Conservation (phyloP, 1,140 invertebrate genomes). For the Oncopeltus fasciatus region DNA sequence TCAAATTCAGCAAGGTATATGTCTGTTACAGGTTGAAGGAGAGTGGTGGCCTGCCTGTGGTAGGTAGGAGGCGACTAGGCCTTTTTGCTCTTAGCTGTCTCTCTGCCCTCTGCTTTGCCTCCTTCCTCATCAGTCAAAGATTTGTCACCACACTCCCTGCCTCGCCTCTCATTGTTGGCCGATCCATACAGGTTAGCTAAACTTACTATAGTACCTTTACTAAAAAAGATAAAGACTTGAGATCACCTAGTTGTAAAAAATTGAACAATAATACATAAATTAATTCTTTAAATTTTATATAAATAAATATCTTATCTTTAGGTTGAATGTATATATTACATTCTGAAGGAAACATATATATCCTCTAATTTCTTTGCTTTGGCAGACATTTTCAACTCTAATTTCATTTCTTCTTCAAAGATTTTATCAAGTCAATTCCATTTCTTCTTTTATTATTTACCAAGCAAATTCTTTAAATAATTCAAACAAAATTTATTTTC, state of each 20-base stretch:
- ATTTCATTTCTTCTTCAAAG: not conserved
- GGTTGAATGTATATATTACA: too few relatives aligned
- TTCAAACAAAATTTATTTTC: not conserved
- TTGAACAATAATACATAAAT: too few relatives aligned
- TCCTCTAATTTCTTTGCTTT: too few relatives aligned
- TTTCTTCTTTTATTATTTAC: not conserved
- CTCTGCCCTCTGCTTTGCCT: slow-evolving; percentile 6
- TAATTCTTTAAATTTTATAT: too few relatives aligned
- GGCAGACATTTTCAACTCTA: too few relatives aligned
- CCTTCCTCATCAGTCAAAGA: slow-evolving; percentile 10
- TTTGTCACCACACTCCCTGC: slow-evolving; percentile 8
- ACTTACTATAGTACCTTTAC: too few relatives aligned
- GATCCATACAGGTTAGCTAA: slow-evolving; percentile 13
- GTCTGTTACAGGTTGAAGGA: not conserved
- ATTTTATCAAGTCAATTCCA: not conserved
- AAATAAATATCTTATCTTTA: too few relatives aligned
- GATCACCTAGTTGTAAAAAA: too few relatives aligned
- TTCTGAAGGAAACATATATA: too few relatives aligned
- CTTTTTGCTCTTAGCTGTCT: not conserved
- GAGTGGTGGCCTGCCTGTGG: not conserved
- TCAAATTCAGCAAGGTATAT: too few relatives aligned
- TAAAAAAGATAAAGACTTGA: too few relatives aligned
- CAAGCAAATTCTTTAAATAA: not conserved
- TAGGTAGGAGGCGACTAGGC: not conserved
- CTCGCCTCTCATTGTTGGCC: slow-evolving; percentile 1